Conservation (phyloP, 2,888 invertebrate genomes). For the Trichogramma evanescens region DNA sequence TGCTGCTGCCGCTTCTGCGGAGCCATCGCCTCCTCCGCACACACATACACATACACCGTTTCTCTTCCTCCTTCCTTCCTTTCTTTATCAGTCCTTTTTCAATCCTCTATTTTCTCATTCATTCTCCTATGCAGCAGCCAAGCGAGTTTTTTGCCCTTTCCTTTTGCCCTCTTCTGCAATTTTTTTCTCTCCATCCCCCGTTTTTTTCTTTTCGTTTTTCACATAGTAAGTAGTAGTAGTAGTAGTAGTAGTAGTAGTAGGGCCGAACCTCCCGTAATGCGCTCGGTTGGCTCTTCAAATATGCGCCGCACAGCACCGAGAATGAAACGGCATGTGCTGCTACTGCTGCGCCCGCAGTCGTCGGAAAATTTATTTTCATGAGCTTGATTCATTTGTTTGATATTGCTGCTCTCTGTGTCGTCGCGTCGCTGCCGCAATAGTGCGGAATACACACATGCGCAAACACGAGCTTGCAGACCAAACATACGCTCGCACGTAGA, state of each 20-base stretch:
- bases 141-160: neutral
- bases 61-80: neutral
- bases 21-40: slow-evolving; percentile 8
- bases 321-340: slow-evolving; percentile 10
- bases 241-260: too few relatives aligned
- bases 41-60: neutral
- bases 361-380: slow-evolving; percentile 20
- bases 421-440: too few relatives aligned
- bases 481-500: too few relatives aligned
- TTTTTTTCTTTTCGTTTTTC: neutral
- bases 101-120: slow-evolving; percentile 4
- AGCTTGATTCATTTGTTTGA: slow-evolving; percentile 23
- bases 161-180: slow-evolving; percentile 7
- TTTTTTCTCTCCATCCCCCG: slow-evolving; percentile 9
- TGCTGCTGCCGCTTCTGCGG: slow-evolving; percentile 1
- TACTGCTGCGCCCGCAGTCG: neutral
- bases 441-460: too few relatives aligned
- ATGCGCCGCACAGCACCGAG: slow-evolving; percentile 13
- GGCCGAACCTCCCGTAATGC: too few relatives aligned
- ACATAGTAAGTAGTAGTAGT: too few relatives aligned
- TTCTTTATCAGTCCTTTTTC: neutral
- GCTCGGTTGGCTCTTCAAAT: slow-evolving; percentile 18
- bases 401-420: slow-evolving; percentile 3
- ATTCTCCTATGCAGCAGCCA: slow-evolving; percentile 15
- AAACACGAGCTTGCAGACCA: too few relatives aligned